Percentiles rank a stretch among this genome's conserved stretches.
phyloP scores from a whole-genome alignment of 92 coral and sea anemone genomes.

The Epizoanthus illoricatus region DNA sequence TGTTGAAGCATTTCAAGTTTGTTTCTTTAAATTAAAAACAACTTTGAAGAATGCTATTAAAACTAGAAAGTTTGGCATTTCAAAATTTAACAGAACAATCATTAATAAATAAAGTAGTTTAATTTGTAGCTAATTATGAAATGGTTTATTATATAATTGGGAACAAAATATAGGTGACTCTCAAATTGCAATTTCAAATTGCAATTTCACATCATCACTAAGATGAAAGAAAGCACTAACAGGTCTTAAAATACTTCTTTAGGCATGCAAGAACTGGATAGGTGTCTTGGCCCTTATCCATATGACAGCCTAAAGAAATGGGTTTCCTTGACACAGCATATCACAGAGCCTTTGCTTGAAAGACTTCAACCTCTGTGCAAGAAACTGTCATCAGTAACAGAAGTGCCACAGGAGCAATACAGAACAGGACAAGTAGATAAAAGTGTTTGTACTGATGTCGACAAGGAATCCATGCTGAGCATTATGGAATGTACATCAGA shows the following conservation, averaged over 20 bases:
- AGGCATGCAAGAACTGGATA: slow-evolving; percentile 88
- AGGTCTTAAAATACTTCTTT: not conserved
- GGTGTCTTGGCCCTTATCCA: slow-evolving; percentile 85
- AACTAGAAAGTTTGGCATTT: too few relatives aligned
- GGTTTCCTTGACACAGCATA: slow-evolving; percentile 83
- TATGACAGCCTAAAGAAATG: slow-evolving; percentile 84
- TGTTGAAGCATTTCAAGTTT: too few relatives aligned
- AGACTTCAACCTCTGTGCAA: slow-evolving; percentile 78
- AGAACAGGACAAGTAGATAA: slow-evolving; percentile 15
- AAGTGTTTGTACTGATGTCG: slow-evolving; percentile 21
- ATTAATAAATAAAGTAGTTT: too few relatives aligned
- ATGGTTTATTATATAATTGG: too few relatives aligned
- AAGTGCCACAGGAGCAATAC: slow-evolving; percentile 58
- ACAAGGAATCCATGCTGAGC: not conserved
- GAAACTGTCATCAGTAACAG: slow-evolving; percentile 85
- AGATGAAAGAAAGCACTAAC: not conserved
- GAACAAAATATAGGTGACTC: too few relatives aligned
- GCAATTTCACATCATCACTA: too few relatives aligned
- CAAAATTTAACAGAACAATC: too few relatives aligned
- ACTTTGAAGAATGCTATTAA: too few relatives aligned
- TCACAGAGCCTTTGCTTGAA: slow-evolving; percentile 65
- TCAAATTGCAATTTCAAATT: too few relatives aligned
- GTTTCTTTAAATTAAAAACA: too few relatives aligned
- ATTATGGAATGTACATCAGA: slow-evolving; percentile 23
- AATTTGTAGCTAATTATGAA: too few relatives aligned